These are phyloP conservation scores for Caerostris darwini DNA, from an alignment of 1,140 invertebrate species.

Conservation along the genomic window DNA sequence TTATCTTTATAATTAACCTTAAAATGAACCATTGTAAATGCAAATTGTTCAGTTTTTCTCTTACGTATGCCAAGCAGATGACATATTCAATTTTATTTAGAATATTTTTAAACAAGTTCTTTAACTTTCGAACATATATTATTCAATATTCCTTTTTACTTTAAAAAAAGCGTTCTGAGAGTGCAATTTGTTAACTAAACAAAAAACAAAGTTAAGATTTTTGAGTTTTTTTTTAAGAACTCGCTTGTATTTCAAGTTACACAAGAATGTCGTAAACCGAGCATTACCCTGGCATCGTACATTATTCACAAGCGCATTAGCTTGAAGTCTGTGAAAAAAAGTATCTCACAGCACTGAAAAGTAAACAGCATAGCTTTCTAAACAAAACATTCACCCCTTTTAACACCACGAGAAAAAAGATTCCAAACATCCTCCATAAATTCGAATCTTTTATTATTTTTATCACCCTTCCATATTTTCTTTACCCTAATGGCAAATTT, in stretches of 20 bases:
- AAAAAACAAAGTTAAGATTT: no score
- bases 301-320: neutral
- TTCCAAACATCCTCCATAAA: neutral
- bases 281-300: neutral
- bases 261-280: neutral
- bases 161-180: no score
- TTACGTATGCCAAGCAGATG: no score
- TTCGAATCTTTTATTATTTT: neutral
- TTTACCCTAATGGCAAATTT: neutral
- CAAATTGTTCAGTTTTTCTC: no score
- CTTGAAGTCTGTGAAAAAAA: neutral
- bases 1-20: no score
- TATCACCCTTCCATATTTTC: neutral
- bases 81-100: no score
- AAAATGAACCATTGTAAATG: no score
- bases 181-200: no score
- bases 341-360: neutral
- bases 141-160: no score
- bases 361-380: neutral
- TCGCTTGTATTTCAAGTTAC: neutral
- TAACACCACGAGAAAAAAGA: neutral
- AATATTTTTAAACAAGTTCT: no score
- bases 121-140: no score
- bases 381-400: slow-evolving; percentile 19
- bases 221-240: neutral